A percentile compares a stretch with the other conserved stretches of the same genome.
These are phyloP conservation scores for Sebastes schlegelii DNA, from an alignment of 2,113 vertebrate genomes.

Conservation along the genomic window DNA sequence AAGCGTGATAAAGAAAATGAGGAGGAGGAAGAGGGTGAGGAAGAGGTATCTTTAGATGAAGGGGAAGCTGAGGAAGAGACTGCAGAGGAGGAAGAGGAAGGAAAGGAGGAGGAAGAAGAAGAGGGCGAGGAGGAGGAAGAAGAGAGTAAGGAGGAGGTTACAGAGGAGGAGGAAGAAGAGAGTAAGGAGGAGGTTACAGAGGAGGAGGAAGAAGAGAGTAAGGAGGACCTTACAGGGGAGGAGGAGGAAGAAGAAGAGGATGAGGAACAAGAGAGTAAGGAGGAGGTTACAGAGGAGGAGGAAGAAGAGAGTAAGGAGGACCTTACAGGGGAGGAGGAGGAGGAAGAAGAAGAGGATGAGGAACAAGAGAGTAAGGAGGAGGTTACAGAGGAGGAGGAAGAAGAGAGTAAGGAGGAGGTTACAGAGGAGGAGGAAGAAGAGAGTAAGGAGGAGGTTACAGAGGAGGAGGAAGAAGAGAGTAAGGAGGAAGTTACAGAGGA, in stretches of 20 bases:
- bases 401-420: not conserved
- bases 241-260: not conserved
- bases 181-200: not conserved
- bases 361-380: not conserved
- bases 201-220: not conserved
- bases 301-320: not conserved
- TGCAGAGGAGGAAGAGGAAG: conserved; percentile 7
- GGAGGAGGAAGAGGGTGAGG: not conserved
- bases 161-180: not conserved
- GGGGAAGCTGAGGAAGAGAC: not conserved
- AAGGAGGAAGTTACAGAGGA: not conserved
- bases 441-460: too few species aligned
- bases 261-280: not conserved
- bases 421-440: not conserved
- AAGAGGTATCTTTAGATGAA: not conserved
- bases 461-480: not conserved
- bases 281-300: not conserved
- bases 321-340: rapidly evolving
- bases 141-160: not conserved
- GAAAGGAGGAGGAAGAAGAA: not conserved
- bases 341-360: too few species aligned
- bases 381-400: not conserved
- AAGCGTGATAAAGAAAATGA: not conserved
- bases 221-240: not conserved
- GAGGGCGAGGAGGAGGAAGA: not conserved